phyloP scores from a whole-genome alignment of 2,888 invertebrate genomes.

The Hybos culiciformis region DNA sequence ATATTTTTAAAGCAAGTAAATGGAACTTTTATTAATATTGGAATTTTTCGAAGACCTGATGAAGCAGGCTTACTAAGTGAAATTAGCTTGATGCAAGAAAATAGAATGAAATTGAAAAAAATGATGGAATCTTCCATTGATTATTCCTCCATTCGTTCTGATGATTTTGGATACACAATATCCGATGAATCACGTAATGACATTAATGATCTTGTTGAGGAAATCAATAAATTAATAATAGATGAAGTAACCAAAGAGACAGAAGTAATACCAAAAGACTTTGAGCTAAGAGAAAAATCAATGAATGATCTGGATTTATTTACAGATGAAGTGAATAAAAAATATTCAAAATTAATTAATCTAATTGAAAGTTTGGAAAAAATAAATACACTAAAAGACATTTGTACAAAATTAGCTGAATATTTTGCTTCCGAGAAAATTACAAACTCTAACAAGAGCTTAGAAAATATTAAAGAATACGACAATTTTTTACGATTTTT shows the following conservation, averaged over 20 bases:
- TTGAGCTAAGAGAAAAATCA: too few relatives aligned
- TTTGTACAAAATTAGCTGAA: too few relatives aligned
- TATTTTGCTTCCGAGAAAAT: too few relatives aligned
- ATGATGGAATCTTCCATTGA: neutral
- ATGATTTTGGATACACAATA: constrained; percentile 7
- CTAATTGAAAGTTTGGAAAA: too few relatives aligned
- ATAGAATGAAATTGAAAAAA: neutral
- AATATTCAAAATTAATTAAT: too few relatives aligned
- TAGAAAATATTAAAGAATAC: neutral
- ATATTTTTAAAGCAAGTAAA: neutral
- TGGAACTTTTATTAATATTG: neutral
- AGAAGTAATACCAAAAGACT: too few relatives aligned
- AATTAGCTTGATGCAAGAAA: constrained; percentile 1
- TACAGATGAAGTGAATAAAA: too few relatives aligned
- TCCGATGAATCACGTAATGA: constrained; percentile 5
- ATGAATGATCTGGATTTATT: too few relatives aligned
- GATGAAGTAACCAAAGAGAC: too few relatives aligned
- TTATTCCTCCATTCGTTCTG: neutral
- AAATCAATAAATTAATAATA: neutral
- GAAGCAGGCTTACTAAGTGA: neutral
- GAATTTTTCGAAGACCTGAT: neutral
- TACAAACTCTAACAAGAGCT: too few relatives aligned
- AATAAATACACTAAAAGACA: too few relatives aligned
- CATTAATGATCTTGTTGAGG: neutral
- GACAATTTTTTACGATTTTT: neutral